These are phyloP conservation scores for Apotomis turbidana DNA, from an alignment of 2,888 invertebrate genomes.

Conservation along the genomic window DNA sequence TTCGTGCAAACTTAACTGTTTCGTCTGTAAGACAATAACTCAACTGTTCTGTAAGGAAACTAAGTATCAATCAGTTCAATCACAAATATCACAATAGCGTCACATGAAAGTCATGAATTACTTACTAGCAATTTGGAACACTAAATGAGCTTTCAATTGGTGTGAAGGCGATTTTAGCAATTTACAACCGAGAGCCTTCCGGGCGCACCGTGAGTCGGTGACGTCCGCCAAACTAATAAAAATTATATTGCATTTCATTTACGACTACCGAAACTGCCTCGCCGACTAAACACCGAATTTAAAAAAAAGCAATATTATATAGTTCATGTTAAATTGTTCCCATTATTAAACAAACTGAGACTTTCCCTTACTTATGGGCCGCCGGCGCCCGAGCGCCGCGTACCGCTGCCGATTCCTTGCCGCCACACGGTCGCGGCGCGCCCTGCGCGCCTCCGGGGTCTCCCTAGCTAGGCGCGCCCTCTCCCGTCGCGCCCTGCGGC, in stretches of 20 bases:
- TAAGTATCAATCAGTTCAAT: not conserved
- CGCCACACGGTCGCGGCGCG: too few species aligned
- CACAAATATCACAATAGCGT: too few species aligned
- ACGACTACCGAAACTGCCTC: slow-evolving; percentile 49
- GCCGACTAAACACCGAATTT: too few species aligned
- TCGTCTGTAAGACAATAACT: slow-evolving; percentile 20
- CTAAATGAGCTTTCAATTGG: slow-evolving; percentile 46
- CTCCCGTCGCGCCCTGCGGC: too few species aligned
- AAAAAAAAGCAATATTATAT: too few species aligned
- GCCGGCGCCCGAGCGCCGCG: too few species aligned
- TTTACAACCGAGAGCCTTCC: slow-evolving; percentile 62
- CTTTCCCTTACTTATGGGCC: too few species aligned
- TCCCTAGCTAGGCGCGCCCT: too few species aligned
- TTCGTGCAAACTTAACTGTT: slow-evolving; percentile 4
- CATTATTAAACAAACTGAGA: too few species aligned
- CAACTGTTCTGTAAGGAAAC: slow-evolving; percentile 45
- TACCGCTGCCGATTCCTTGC: too few species aligned
- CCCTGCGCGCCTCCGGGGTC: too few species aligned
- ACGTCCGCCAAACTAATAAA: slow-evolving; percentile 59
- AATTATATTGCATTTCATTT: slow-evolving; percentile 57
- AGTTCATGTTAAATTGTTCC: too few species aligned
- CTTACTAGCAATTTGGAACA: not conserved
- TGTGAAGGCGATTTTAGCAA: slow-evolving; percentile 57
- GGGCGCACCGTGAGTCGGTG: slow-evolving; percentile 50
- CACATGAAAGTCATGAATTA: not conserved